Evolutionary conservation across 2,113 vertebrate genomes (phyloP).

Genomic region (Catagonus wagneri): DNA sequence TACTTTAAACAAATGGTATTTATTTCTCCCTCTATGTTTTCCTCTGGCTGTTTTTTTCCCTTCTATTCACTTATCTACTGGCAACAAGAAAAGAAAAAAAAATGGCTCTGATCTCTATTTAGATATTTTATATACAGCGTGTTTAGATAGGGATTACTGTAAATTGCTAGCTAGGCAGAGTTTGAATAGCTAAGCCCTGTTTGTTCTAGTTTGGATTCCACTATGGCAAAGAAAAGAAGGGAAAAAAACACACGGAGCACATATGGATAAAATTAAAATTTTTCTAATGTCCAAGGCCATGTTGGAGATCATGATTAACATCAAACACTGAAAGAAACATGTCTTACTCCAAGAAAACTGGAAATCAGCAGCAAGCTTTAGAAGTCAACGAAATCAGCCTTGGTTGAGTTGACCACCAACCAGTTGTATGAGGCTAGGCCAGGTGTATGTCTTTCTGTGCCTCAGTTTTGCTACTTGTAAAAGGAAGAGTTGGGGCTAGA

Average conservation of each 20-base stretch:
- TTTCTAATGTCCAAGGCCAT: conserved; percentile 43
- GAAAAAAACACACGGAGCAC: background rate
- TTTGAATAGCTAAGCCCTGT: conserved; percentile 22
- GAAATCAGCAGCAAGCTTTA: background rate
- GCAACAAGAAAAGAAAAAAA: conserved; percentile 68
- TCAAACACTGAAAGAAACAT: conserved; percentile 33
- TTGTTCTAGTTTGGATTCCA: conserved; percentile 32
- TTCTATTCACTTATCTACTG: conserved; percentile 58
- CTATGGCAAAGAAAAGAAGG: conserved; percentile 4
- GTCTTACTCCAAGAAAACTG: background rate
- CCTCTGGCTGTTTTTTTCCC: conserved; percentile 43
- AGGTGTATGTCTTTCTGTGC: fast-evolving
- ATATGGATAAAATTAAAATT: background rate
- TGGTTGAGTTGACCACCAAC: background rate
- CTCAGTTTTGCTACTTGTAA: background rate
- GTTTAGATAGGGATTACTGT: conserved; percentile 42
- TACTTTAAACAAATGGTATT: conserved; percentile 68
- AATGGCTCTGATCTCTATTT: conserved; percentile 59
- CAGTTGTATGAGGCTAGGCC: background rate
- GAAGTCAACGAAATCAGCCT: background rate
- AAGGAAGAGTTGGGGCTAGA: background rate
- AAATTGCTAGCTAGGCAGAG: conserved; percentile 41
- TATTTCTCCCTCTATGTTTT: conserved; percentile 58
- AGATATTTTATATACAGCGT: conserved; percentile 48
- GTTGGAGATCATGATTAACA: conserved; percentile 41